A percentile compares a stretch with the other conserved stretches of the same genome.
phyloP scores from a whole-genome alignment of 2,888 invertebrate genomes.

The Vanessa cardui region DNA sequence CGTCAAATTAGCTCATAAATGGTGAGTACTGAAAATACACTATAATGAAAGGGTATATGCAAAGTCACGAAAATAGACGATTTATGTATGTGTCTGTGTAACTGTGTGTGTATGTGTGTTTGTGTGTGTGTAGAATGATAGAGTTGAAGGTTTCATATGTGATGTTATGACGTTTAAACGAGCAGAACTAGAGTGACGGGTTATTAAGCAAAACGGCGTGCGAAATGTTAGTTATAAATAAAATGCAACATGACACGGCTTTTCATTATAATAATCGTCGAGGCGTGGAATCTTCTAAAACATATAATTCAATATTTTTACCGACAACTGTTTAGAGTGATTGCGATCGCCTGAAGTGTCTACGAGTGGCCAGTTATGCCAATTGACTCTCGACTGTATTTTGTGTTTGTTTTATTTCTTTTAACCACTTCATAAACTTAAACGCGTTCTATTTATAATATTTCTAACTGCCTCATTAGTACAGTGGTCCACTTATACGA shows the following conservation, averaged over 20 bases:
- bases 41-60: neutral
- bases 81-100: neutral
- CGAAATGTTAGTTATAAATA: slow-evolving; percentile 13
- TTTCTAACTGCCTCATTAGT: no score
- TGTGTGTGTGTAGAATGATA: neutral
- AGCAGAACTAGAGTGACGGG: slow-evolving; percentile 5
- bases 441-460: neutral
- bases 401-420: slow-evolving; percentile 16
- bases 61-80: neutral
- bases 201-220: slow-evolving; percentile 11
- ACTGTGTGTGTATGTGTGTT: neutral
- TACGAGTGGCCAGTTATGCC: slow-evolving; percentile 19
- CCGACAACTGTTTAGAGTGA: slow-evolving; percentile 26
- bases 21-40: no score
- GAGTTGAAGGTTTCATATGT: neutral
- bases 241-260: slow-evolving; percentile 20
- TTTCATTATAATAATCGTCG: slow-evolving; percentile 28
- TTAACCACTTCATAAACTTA: slow-evolving; percentile 10
- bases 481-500: no score
- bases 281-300: slow-evolving; percentile 31
- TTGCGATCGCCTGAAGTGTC: slow-evolving; percentile 18
- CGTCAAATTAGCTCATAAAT: no score
- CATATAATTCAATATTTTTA: slow-evolving; percentile 34
- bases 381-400: slow-evolving; percentile 17
- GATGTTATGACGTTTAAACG: slow-evolving; percentile 7